phyloP scores from a whole-genome alignment of 2,888 invertebrate genomes.

The Nowickia ferox region DNA sequence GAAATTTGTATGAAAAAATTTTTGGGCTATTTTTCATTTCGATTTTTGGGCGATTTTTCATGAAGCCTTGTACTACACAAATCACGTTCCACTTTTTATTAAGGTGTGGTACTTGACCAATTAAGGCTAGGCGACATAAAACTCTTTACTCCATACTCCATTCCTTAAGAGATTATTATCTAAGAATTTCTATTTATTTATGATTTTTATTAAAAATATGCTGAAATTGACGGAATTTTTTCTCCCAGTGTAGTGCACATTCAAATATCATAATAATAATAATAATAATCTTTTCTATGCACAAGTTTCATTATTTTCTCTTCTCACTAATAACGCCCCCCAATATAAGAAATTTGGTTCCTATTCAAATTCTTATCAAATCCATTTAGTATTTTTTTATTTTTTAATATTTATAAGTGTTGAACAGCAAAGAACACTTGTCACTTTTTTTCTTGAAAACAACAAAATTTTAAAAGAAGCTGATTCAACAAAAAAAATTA shows the following conservation, averaged over 20 bases:
- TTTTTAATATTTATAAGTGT: conserved; percentile 40
- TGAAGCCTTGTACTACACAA: too few relatives aligned
- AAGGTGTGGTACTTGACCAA: too few relatives aligned
- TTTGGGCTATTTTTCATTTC: too few relatives aligned
- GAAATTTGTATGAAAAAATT: too few relatives aligned
- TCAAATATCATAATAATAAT: conserved; percentile 1
- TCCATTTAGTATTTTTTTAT: neutral
- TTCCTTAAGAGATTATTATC: too few relatives aligned
- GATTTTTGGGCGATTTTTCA: too few relatives aligned
- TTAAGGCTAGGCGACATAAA: too few relatives aligned
- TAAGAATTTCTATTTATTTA: too few relatives aligned
- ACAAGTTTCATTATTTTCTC: neutral
- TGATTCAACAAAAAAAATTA: neutral
- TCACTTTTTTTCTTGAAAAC: conserved; percentile 30
- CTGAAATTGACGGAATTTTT: neutral
- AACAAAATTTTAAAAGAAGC: conserved; percentile 37
- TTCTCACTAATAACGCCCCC: conserved; percentile 36
- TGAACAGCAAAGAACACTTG: conserved; percentile 51
- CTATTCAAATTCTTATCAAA: conserved; percentile 14
- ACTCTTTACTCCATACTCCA: too few relatives aligned
- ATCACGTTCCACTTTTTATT: too few relatives aligned
- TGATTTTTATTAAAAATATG: too few relatives aligned
- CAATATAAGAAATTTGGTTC: neutral
- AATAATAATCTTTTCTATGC: neutral
- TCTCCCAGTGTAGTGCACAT: neutral